Evolutionary conservation across 2,113 vertebrate genomes (phyloP).

Genomic region (Sphyrna mokarran): DNA sequence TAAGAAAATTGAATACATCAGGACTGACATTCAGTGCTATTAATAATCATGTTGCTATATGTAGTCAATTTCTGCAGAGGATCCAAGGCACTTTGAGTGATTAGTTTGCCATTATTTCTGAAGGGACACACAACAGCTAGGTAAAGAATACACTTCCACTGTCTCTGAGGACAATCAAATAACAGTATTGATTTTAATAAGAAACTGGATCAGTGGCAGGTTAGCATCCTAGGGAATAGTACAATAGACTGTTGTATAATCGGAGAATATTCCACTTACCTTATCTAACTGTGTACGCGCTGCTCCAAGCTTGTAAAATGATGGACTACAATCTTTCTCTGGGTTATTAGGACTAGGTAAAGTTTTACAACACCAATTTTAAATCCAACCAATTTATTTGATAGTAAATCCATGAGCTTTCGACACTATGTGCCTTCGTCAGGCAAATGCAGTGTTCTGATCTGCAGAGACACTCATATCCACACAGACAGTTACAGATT

Average conservation of each 20-base stretch:
- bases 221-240: background rate
- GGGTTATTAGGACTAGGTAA: background rate
- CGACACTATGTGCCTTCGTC: too few relatives aligned
- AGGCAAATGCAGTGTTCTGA: too few relatives aligned
- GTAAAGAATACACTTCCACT: background rate
- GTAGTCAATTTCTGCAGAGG: background rate
- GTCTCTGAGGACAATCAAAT: background rate
- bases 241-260: background rate
- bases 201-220: background rate
- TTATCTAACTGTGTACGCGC: background rate
- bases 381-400: too few relatives aligned
- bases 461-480: too few relatives aligned
- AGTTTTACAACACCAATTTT: too few relatives aligned
- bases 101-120: background rate
- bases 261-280: background rate
- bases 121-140: background rate
- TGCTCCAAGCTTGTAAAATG: background rate
- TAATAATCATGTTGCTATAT: background rate
- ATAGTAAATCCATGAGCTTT: too few relatives aligned
- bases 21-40: background rate
- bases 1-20: background rate
- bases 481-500: too few relatives aligned
- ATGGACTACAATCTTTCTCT: background rate
- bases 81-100: background rate
- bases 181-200: background rate